phyloP scores from a whole-genome alignment of 2,113 vertebrate genomes.

The Regulus satrapa region DNA sequence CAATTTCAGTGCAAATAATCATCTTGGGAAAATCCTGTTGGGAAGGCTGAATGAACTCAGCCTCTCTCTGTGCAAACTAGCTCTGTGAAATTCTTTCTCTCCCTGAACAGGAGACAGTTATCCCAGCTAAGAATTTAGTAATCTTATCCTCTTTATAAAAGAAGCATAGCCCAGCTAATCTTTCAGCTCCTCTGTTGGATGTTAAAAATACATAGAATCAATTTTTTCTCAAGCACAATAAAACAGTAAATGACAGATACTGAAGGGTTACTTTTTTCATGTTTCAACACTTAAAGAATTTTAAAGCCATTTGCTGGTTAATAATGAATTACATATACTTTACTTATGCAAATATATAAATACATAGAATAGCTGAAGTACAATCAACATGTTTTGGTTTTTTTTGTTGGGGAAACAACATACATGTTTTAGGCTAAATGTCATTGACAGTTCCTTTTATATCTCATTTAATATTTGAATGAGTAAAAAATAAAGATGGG shows the following conservation, averaged over 20 bases:
- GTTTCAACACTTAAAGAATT: background rate
- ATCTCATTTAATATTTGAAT: background rate
- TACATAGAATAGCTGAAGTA: background rate
- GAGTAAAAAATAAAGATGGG: background rate
- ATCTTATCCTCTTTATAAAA: background rate
- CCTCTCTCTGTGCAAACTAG: background rate
- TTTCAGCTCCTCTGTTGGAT: background rate
- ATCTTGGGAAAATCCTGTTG: background rate
- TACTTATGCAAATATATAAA: background rate
- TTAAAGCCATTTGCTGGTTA: background rate
- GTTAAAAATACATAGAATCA: background rate
- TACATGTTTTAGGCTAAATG: background rate
- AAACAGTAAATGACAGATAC: background rate
- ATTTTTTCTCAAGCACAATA: background rate
- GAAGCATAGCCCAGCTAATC: background rate
- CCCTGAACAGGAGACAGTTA: background rate
- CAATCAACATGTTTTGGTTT: background rate
- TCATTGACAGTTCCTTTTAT: background rate
- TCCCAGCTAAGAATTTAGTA: background rate
- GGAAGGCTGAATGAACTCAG: background rate
- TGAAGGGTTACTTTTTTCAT: background rate
- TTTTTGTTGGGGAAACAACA: background rate
- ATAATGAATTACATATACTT: background rate
- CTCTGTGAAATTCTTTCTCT: background rate
- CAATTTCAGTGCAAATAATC: background rate